These are phyloP conservation scores for Herpetotheres cachinnans DNA, from an alignment of 2,113 vertebrate species.

Conservation along the genomic window DNA sequence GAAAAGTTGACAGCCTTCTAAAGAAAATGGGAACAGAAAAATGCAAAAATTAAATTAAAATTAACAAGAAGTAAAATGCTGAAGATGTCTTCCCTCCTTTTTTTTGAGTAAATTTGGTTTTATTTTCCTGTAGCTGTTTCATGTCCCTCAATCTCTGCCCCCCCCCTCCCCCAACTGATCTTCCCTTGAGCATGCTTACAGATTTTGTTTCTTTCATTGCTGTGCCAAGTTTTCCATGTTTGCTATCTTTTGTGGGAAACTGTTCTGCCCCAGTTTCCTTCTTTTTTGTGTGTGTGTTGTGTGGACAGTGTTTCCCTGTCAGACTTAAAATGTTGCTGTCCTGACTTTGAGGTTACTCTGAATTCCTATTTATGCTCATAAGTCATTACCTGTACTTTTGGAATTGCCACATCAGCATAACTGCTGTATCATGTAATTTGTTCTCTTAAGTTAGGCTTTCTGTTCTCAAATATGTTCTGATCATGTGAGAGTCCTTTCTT, in stretches of 20 bases:
- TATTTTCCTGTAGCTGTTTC: neutral
- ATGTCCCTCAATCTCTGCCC: fast-evolving
- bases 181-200: neutral
- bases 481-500: neutral
- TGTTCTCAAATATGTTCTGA: neutral
- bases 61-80: neutral
- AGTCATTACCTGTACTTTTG: neutral
- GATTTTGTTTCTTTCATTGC: neutral
- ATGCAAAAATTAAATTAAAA: neutral
- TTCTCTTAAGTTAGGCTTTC: neutral
- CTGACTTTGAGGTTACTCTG: neutral
- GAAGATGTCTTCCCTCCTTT: neutral
- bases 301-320: neutral
- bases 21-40: neutral
- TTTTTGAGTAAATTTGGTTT: neutral
- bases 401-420: neutral
- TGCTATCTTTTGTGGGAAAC: conserved; percentile 22
- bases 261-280: neutral
- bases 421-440: neutral
- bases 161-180: neutral
- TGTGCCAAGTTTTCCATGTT: conserved; percentile 49
- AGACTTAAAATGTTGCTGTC: neutral
- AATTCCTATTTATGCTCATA: neutral
- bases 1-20: neutral
- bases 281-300: neutral